Evolutionary conservation across 2,113 vertebrate genomes (phyloP), one percentile per base, ranked within the genome.

Genomic region (Calidris pygmaea): DNA sequence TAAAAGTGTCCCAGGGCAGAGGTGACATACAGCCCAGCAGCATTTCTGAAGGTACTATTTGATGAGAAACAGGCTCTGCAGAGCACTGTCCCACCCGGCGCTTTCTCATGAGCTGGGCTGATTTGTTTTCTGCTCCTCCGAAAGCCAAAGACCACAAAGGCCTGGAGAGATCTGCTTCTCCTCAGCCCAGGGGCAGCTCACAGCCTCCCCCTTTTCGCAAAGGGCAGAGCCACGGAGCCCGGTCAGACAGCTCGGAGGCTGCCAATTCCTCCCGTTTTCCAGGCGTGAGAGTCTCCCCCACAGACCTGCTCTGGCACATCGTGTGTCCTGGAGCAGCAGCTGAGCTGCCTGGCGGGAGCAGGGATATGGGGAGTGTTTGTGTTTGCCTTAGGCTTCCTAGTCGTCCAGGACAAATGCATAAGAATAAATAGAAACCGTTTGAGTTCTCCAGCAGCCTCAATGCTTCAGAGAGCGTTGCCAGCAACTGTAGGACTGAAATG

Each of bases 151-250:
- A 93, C 71, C 82, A 74, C 71, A 41, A 94, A 34, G 32, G 47
- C 72, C 62, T 66, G 55, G 50, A 66, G 87, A 80, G 67, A 80
- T 85, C 75, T 90, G 90, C 95, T 94, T 92, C 87, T 88, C 78
- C 71, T 91, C 95, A 91, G 85, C 59, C 53, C 58, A 39, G 50
- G 87, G 81, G 70, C 76, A 93, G 85, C 74, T 85, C 90, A 43
- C n/a, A 84, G 89, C 26, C 26, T 62, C 52, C 88, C 88, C 27
- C 39, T 74, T 72, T 26, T 3, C 5, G 2, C 35, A 26, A 20
- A 1, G 47, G 71, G 82, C 71, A 93, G 85, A 82, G 77, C 60
- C 0, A 0, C 3, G 4, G 59, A 83, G 65, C 76, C 65, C 0
- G 0, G 19, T 84, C 60, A 78, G 29, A 55, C 1, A 0, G 45